These are phyloP conservation scores for Caranx melampygus DNA, from an alignment of 2,113 vertebrate genomes.

Conservation along the genomic window DNA sequence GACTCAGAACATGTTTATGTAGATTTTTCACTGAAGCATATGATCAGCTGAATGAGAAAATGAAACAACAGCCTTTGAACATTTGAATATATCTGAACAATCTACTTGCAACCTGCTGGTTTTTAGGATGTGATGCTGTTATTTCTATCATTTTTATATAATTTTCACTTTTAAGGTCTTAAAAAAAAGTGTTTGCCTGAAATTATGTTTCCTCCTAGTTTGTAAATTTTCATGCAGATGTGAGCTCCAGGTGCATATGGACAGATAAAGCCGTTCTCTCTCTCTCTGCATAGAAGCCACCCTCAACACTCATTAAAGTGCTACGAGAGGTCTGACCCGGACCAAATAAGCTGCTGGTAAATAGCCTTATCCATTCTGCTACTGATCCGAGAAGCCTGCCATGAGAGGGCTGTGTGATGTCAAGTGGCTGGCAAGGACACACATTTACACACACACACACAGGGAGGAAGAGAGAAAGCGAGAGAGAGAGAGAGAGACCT, in stretches of 20 bases:
- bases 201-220: not conserved
- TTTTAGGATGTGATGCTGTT: not conserved
- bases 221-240: conserved; percentile 46
- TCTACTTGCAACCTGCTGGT: not conserved
- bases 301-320: conserved; percentile 61
- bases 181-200: not conserved
- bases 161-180: not conserved
- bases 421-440: conserved; percentile 71
- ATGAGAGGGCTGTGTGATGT: conserved; percentile 76
- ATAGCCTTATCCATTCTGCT: conserved; percentile 76
- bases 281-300: conserved; percentile 40
- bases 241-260: conserved; percentile 69
- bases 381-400: conserved; percentile 69
- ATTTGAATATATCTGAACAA: not conserved
- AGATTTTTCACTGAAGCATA: not conserved
- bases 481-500: conserved; percentile 24
- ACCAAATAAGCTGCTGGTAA: conserved; percentile 75
- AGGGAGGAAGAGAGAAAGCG: not conserved
- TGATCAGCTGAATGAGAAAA: conserved; percentile 8
- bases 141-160: not conserved
- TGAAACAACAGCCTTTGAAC: not conserved
- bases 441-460: conserved; percentile 39
- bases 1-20: not conserved
- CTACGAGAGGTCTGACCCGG: conserved; percentile 67
- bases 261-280: conserved; percentile 53